phyloP scores from a whole-genome alignment of 2,888 invertebrate species.

The Drosophila dives region DNA sequence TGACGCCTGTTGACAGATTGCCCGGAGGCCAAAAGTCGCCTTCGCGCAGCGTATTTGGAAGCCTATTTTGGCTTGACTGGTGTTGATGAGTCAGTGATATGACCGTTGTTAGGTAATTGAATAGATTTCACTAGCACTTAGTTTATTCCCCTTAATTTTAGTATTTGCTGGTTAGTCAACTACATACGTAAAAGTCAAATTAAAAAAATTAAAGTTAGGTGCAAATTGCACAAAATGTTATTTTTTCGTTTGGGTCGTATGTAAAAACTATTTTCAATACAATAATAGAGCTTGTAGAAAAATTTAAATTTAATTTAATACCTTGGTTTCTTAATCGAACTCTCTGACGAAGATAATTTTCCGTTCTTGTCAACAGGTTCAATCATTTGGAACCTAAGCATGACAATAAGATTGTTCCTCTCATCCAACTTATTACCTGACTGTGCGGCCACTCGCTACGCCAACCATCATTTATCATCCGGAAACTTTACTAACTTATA shows the following conservation, averaged over 20 bases:
- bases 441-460: slow-evolving; percentile 72
- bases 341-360: slow-evolving; percentile 9
- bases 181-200: not conserved
- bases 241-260: too few relatives aligned
- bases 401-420: slow-evolving; percentile 36
- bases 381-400: slow-evolving; percentile 47
- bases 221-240: not conserved
- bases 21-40: slow-evolving; percentile 69
- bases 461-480: slow-evolving; percentile 76
- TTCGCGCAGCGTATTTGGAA: slow-evolving; percentile 47
- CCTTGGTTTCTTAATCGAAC: not conserved
- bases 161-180: too few relatives aligned
- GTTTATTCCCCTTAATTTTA: not conserved
- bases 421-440: slow-evolving; percentile 49
- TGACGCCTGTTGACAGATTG: slow-evolving; percentile 76
- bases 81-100: slow-evolving; percentile 71
- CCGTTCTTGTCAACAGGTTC: not conserved
- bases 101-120: slow-evolving; percentile 27
- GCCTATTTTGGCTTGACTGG: slow-evolving; percentile 41
- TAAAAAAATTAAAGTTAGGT: not conserved
- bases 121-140: not conserved
- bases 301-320: not conserved
- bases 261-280: not conserved
- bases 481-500: slow-evolving; percentile 55
- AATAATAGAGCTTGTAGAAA: not conserved